Evolutionary conservation across 2,113 vertebrate species (phyloP).

Genomic region (Paraplagusia blochii): DNA sequence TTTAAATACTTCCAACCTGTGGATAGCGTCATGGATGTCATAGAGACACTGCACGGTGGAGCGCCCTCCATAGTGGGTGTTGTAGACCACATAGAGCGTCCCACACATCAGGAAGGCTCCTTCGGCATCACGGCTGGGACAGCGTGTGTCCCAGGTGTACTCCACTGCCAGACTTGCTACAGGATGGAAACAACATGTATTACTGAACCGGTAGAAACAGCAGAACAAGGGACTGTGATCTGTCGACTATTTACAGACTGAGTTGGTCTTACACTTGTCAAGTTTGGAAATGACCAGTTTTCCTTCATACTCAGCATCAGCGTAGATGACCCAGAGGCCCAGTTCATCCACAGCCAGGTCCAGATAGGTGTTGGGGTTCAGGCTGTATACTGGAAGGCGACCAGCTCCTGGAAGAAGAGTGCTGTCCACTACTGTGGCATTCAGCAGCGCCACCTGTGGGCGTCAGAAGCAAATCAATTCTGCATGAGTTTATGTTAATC

Average conservation of each 20-base stretch:
- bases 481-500: neutral
- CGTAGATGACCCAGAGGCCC: conserved; percentile 90
- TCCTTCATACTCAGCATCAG: conserved; percentile 78
- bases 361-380: conserved; percentile 83
- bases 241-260: too few relatives aligned
- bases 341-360: conserved; percentile 90
- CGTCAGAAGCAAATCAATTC: neutral
- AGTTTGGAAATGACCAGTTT: conserved; percentile 89
- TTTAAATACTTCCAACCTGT: conserved; percentile 38
- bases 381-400: conserved; percentile 79
- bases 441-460: conserved; percentile 76
- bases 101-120: conserved; percentile 89
- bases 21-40: conserved; percentile 80
- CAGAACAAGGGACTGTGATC: too few relatives aligned
- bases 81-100: conserved; percentile 89
- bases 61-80: conserved; percentile 77
- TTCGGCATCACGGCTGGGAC: conserved; percentile 83
- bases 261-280: conserved; percentile 67
- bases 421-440: conserved; percentile 74
- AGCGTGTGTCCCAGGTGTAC: conserved; percentile 86
- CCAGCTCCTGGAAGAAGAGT: conserved; percentile 84
- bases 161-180: conserved; percentile 77
- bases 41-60: conserved; percentile 85
- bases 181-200: neutral
- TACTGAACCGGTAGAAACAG: neutral